phyloP scores from a whole-genome alignment of 2,888 invertebrate genomes.

The Leptinotarsa peninsularis region DNA sequence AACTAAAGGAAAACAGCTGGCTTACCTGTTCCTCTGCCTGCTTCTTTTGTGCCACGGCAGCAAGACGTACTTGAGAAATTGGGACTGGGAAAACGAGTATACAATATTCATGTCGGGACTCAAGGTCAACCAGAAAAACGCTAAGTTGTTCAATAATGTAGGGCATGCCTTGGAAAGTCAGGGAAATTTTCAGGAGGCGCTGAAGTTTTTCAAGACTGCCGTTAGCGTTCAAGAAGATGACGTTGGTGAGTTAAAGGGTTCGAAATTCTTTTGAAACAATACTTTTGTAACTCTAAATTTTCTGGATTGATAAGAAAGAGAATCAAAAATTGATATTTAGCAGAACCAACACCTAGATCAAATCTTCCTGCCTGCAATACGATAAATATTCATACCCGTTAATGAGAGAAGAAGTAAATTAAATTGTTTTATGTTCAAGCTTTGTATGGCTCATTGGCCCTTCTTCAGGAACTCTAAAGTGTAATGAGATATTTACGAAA shows the following conservation, averaged over 20 bases:
- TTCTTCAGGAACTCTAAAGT: too few species aligned
- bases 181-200: slow-evolving; percentile 78
- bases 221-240: slow-evolving; percentile 95
- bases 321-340: too few species aligned
- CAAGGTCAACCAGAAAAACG: slow-evolving; percentile 87
- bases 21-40: slow-evolving; percentile 70
- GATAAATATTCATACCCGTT: too few species aligned
- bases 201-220: slow-evolving; percentile 92
- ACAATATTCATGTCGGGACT: slow-evolving; percentile 94
- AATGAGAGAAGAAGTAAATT: too few species aligned
- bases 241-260: slow-evolving; percentile 72
- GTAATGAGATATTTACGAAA: too few species aligned
- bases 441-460: too few species aligned
- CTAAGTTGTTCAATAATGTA: slow-evolving; percentile 96
- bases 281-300: too few species aligned
- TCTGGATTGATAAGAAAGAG: too few species aligned
- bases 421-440: too few species aligned
- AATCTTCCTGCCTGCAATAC: too few species aligned
- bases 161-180: slow-evolving; percentile 93
- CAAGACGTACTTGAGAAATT: slow-evolving; percentile 89
- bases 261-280: too few species aligned
- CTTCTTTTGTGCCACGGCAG: slow-evolving; percentile 83
- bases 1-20: slow-evolving; percentile 71
- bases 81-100: slow-evolving; percentile 95
- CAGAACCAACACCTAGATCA: too few species aligned